Percentiles rank a stretch among this genome's conserved stretches.
Conservation (phyloP, 2,113 vertebrate species). For the Riparia riparia region DNA sequence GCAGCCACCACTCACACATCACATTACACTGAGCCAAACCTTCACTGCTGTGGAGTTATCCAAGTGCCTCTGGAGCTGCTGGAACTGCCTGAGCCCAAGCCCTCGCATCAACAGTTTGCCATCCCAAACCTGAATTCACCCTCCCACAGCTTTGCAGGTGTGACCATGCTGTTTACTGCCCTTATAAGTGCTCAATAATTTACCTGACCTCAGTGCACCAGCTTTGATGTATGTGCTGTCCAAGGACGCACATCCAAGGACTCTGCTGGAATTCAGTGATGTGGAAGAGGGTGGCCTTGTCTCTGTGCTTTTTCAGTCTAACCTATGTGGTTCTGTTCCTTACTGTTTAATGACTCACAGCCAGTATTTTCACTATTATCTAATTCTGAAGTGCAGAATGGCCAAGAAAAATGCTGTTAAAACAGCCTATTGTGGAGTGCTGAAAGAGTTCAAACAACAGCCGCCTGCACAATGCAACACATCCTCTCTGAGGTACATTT, state of each 20-base stretch:
- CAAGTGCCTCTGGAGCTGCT: background rate
- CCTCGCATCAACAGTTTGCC: background rate
- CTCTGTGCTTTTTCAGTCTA: background rate
- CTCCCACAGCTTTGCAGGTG: background rate
- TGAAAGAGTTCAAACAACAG: background rate
- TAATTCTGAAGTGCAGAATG: background rate
- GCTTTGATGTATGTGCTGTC: background rate
- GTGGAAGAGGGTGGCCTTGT: background rate
- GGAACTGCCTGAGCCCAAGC: background rate
- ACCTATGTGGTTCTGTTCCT: background rate
- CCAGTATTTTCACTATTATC: background rate
- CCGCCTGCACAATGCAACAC: background rate
- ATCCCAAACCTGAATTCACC: background rate
- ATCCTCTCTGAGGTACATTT: background rate
- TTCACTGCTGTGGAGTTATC: rapidly evolving
- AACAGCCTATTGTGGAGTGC: background rate
- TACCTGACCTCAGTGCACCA: background rate
- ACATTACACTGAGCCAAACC: background rate
- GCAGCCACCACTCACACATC: background rate
- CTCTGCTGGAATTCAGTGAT: background rate
- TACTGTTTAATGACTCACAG: background rate
- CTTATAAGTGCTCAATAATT: background rate
- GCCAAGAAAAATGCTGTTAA: background rate
- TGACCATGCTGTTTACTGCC: background rate
- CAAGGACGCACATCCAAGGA: background rate